These are phyloP conservation scores for Corydoras sp. DNA, from an alignment of 2,113 vertebrate genomes.

Conservation along the genomic window DNA sequence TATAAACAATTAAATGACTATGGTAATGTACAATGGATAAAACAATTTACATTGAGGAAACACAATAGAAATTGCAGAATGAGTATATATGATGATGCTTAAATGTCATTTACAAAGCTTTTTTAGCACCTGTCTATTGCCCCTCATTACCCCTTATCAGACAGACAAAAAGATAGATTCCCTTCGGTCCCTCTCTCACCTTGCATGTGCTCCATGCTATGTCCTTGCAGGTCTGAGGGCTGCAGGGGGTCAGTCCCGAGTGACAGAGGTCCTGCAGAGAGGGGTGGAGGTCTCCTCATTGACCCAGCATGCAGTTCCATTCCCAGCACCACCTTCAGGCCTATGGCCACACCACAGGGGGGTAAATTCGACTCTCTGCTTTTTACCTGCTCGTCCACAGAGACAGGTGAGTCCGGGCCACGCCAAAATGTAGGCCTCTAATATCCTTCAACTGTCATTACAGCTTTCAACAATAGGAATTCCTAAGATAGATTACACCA, in stretches of 20 bases:
- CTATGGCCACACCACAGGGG: slow-evolving; percentile 46
- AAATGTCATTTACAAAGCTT: background rate
- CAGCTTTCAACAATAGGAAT: no score
- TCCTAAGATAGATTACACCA: no score
- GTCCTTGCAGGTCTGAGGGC: slow-evolving; percentile 43
- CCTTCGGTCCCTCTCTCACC: slow-evolving; percentile 38
- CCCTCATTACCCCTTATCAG: slow-evolving; percentile 19
- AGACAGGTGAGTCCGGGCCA: slow-evolving; percentile 49
- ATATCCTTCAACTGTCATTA: no score
- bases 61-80: background rate
- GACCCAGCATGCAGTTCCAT: slow-evolving; percentile 47
- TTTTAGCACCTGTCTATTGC: slow-evolving; percentile 18
- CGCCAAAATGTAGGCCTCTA: slow-evolving; percentile 21
- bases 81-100: background rate
- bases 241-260: slow-evolving; percentile 37
- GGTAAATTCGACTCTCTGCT: slow-evolving; percentile 19
- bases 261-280: slow-evolving; percentile 45
- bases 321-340: slow-evolving; percentile 46
- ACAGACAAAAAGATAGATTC: slow-evolving; percentile 7
- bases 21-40: background rate
- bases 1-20: no score
- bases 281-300: slow-evolving; percentile 38
- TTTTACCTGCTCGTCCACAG: slow-evolving; percentile 40
- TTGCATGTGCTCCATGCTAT: slow-evolving; percentile 35
- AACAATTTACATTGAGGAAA: background rate